Conservation (phyloP, 2,888 invertebrate species). For the Ophonus ardosiacus region DNA sequence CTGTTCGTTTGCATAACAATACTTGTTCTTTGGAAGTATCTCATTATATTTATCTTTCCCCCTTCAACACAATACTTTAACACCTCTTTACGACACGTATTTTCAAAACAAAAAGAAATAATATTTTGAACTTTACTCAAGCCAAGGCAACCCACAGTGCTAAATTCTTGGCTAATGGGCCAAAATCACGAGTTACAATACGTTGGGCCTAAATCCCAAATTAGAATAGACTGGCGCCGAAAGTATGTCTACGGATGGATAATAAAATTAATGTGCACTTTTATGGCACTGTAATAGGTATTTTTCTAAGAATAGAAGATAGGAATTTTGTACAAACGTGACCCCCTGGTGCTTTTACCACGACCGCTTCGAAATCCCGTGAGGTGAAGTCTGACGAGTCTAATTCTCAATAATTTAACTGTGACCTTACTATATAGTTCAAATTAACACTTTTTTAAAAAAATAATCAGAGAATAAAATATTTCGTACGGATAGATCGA, state of each 20-base stretch:
- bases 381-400: too few relatives aligned
- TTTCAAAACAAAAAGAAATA: conserved; percentile 48
- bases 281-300: too few relatives aligned
- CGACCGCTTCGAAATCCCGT: too few relatives aligned
- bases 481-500: too few relatives aligned
- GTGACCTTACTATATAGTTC: too few relatives aligned
- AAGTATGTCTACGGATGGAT: conserved; percentile 17
- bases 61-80: not conserved
- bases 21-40: not conserved
- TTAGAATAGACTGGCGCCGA: conserved; percentile 49
- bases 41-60: not conserved
- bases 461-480: too few relatives aligned
- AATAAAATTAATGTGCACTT: too few relatives aligned
- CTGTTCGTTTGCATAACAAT: not conserved
- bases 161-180: conserved; percentile 49
- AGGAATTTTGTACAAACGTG: too few relatives aligned
- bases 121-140: conserved; percentile 46
- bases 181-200: conserved; percentile 33
- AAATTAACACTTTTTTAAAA: too few relatives aligned
- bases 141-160: conserved; percentile 11
- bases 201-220: conserved; percentile 28
- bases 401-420: too few relatives aligned
- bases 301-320: too few relatives aligned
- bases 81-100: not conserved
- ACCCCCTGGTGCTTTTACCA: too few relatives aligned